Evolutionary conservation across 2,797 vertebrate species (phyloP).

Genomic region (Sebastes kiyomatsui): DNA sequence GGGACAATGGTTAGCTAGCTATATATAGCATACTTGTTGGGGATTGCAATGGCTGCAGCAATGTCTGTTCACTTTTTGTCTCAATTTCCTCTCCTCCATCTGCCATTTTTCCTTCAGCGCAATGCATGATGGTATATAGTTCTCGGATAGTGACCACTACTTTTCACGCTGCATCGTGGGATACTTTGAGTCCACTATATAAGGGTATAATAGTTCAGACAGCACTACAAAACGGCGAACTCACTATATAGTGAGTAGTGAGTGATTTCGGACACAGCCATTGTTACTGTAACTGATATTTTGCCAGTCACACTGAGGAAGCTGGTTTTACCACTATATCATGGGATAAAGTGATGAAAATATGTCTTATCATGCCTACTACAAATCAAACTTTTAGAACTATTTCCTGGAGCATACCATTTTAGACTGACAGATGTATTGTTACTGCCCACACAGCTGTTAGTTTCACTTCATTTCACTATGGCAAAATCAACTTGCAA

Average conservation of each 20-base stretch:
- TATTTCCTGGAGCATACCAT: not conserved
- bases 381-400: not conserved
- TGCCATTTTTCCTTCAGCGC: too few relatives aligned
- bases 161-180: too few relatives aligned
- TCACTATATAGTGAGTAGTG: too few relatives aligned
- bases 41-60: too few relatives aligned
- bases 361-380: not conserved
- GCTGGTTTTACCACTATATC: not conserved
- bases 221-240: rapidly evolving
- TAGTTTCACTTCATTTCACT: not conserved
- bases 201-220: too few relatives aligned
- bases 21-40: too few relatives aligned
- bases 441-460: not conserved
- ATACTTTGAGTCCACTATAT: too few relatives aligned
- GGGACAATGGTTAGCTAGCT: too few relatives aligned
- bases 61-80: rapidly evolving
- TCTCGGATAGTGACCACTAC: too few relatives aligned
- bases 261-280: not conserved
- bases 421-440: not conserved
- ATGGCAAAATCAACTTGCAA: not conserved
- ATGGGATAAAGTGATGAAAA: not conserved
- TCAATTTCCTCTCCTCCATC: too few relatives aligned
- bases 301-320: not conserved
- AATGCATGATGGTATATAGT: too few relatives aligned
- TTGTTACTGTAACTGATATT: not conserved